Conservation (phyloP, 2,113 vertebrate genomes). For the Acrocephalus kingi region DNA sequence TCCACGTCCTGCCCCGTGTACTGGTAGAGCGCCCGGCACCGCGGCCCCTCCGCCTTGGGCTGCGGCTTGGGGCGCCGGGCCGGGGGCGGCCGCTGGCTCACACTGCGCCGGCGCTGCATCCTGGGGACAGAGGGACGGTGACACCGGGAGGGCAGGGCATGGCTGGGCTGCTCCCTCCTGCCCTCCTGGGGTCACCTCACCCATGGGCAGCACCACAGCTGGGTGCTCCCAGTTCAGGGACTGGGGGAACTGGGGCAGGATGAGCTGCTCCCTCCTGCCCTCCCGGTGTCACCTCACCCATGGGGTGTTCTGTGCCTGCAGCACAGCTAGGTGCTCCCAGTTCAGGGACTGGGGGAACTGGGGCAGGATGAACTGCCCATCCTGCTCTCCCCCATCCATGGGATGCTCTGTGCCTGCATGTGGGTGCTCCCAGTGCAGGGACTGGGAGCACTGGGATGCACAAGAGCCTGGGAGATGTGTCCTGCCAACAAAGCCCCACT, state of each 20-base stretch:
- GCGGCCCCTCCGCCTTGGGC: conserved; percentile 70
- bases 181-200: not conserved
- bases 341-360: not conserved
- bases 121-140: not conserved
- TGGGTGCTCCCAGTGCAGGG: not conserved
- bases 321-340: not conserved
- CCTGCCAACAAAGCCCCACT: not conserved
- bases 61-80: conserved; percentile 81
- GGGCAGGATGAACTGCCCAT: not conserved
- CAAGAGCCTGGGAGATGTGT: not conserved
- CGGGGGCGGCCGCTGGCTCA: conserved; percentile 82
- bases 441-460: not conserved
- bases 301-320: too few species aligned
- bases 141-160: fast-evolving
- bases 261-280: too few species aligned
- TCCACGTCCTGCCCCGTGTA: conserved; percentile 92
- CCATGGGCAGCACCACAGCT: not conserved
- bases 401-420: not conserved
- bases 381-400: fast-evolving
- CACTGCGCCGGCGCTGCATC: conserved; percentile 85
- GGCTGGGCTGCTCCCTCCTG: not conserved
- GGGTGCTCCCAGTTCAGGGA: not conserved
- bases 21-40: conserved; percentile 88
- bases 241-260: not conserved
- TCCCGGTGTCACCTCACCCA: too few species aligned